Evolutionary conservation across 1,140 invertebrate species (phyloP), one percentile per base, ranked within the genome.

Genomic region (Dinothrombium tinctorium): DNA sequence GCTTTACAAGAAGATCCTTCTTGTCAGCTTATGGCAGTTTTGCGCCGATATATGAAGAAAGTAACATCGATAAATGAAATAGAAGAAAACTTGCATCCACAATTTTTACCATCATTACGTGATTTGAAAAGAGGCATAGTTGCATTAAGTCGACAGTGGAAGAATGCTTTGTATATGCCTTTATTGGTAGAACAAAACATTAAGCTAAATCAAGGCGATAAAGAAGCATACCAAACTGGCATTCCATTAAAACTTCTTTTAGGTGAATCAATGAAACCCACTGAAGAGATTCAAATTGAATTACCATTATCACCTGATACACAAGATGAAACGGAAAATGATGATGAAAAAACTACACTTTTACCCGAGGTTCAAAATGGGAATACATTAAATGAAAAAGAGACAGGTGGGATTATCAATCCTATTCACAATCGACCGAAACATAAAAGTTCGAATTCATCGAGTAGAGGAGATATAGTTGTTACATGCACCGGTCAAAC

Each of bases 1-100:
- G 84, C 84, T 14, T 61, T 94, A 9, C 80, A 86, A 59, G 84
- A 90, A 59, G 86, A 95, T 65, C 86, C 86, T 4, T 89, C 83
- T 17, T 82, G 87, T 62, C 84, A 92, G 59, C 64, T 95, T 46
- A 80, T 84, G 55, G 75, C 71, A 33, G 81, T 90, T 48, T 62
- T 94, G 44, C 70, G 82, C 54, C 73, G 80, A 50, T 83, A 87
- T 55, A 70, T 86, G 35, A 59, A 80, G 33, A 69, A 75, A 48
- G 23, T 42, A 17, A 69, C 73, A 3, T 73, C 76, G 46, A 62
- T 78, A 0, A 59, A 65, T 6, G 66, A 68, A 9, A 74, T 92
- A 42, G 83, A 90, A 60, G 65, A 67, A 3, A 82, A 86, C 56
- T 67, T 92, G n/a, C 65, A 70, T 46, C 73, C 80, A 50, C 62